phyloP scores from a whole-genome alignment of 1,140 invertebrate species.

The Teleopsis dalmanni region DNA sequence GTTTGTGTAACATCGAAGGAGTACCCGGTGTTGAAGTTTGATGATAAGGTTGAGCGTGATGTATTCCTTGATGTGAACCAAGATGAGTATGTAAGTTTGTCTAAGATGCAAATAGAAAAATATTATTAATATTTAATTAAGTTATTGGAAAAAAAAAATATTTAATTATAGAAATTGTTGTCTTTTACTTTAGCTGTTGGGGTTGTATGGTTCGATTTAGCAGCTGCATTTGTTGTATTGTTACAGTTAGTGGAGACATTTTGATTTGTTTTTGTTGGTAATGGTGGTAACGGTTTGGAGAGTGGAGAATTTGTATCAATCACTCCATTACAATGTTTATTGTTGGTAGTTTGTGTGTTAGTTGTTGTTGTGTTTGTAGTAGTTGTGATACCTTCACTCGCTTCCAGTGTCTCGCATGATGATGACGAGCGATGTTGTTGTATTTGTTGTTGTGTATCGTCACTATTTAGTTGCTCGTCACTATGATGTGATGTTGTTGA shows the following conservation, averaged over 20 bases:
- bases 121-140: no score
- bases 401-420: conserved; percentile 38
- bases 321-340: no score
- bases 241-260: conserved; percentile 5
- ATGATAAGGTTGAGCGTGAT: conserved; percentile 38
- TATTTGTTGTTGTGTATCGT: background rate
- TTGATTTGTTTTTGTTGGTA: conserved; percentile 18
- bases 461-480: background rate
- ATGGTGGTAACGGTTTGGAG: conserved; percentile 33
- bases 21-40: conserved; percentile 20
- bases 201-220: conserved; percentile 6
- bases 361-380: background rate
- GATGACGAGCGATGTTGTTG: conserved; percentile 23
- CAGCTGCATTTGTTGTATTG: conserved; percentile 12
- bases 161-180: background rate
- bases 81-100: conserved; percentile 17
- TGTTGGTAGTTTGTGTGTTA: no score
- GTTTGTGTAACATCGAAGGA: conserved; percentile 28
- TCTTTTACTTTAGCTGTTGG: conserved; percentile 1
- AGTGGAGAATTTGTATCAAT: conserved; percentile 16
- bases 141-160: no score
- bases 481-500: conserved; percentile 11
- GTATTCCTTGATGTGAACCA: conserved; percentile 20
- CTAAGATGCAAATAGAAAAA: conserved; percentile 24
- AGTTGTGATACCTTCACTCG: conserved; percentile 26